phyloP scores from a whole-genome alignment of 1,140 invertebrate species.

The Macrocentrus cingulum region DNA sequence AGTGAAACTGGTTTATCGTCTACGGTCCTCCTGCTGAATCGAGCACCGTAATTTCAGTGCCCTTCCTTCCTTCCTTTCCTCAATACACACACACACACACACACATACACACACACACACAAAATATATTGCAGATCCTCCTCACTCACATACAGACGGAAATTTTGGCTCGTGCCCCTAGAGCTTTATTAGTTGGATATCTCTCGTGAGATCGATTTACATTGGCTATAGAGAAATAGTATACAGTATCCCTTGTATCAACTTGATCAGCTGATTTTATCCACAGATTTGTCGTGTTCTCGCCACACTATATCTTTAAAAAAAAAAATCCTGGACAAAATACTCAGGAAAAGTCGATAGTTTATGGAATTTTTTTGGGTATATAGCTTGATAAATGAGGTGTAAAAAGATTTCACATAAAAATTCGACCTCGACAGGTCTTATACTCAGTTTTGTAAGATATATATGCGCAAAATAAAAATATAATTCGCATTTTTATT shows the following conservation, averaged over 20 bases:
- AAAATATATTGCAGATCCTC: too few relatives aligned
- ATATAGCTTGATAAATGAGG: too few relatives aligned
- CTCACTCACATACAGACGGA: background rate
- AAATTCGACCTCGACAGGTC: too few relatives aligned
- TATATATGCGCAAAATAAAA: too few relatives aligned
- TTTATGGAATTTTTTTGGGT: too few relatives aligned
- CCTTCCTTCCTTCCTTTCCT: constrained; percentile 17
- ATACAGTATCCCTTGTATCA: background rate
- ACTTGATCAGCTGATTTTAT: background rate
- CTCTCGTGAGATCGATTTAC: background rate
- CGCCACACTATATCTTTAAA: too few relatives aligned
- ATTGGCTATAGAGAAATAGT: background rate
- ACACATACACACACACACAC: background rate
- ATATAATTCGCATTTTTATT: too few relatives aligned
- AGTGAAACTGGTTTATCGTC: constrained; percentile 43
- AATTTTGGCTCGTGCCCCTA: constrained; percentile 24
- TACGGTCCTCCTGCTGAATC: constrained; percentile 25
- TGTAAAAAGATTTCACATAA: too few relatives aligned
- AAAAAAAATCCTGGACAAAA: too few relatives aligned
- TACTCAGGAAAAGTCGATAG: too few relatives aligned
- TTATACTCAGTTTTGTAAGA: too few relatives aligned
- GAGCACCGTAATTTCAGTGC: constrained; percentile 25
- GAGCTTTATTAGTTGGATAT: constrained; percentile 26
- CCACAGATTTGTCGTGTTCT: too few relatives aligned
- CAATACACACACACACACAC: background rate